Conservation (phyloP, 2,888 invertebrate species). For the Proisotoma minuta region DNA sequence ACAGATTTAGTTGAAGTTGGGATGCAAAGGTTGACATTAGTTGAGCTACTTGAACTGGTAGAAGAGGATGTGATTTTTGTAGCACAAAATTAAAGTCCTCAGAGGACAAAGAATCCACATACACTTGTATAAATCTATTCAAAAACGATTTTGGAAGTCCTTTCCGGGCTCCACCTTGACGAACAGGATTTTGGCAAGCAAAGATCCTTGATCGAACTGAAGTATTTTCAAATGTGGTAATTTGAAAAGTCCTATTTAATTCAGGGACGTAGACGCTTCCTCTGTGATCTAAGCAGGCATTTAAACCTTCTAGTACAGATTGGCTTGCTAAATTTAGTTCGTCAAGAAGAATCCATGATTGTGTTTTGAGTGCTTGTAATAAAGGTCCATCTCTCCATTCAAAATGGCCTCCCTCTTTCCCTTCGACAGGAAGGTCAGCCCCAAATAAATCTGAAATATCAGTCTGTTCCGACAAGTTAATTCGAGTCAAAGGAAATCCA, state of each 20-base stretch:
- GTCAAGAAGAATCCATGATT: conserved; percentile 94
- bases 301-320: conserved; percentile 94
- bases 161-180: conserved; percentile 91
- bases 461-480: conserved; percentile 98
- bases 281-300: conserved; percentile 96
- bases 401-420: conserved; percentile 78
- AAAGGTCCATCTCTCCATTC: conserved; percentile 96
- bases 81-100: conserved; percentile 64
- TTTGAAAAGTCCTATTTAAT: conserved; percentile 75
- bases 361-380: conserved; percentile 81
- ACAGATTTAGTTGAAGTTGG: conserved; percentile 61
- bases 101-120: conserved; percentile 58
- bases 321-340: conserved; percentile 96
- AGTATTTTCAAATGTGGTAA: conserved; percentile 55
- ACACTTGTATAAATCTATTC: conserved; percentile 89
- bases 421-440: conserved; percentile 91
- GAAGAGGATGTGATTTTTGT: conserved; percentile 59
- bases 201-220: conserved; percentile 72
- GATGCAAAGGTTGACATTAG: conserved; percentile 77
- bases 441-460: conserved; percentile 96
- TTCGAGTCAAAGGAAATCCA: conserved; percentile 55
- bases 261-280: conserved; percentile 95
- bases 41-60: conserved; percentile 60
- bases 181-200: conserved; percentile 94
- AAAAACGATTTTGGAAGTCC: conserved; percentile 94